Base-by-base conservation (phyloP, 2,797 vertebrate species). In the Acanthurus leucopareius region DNA sequence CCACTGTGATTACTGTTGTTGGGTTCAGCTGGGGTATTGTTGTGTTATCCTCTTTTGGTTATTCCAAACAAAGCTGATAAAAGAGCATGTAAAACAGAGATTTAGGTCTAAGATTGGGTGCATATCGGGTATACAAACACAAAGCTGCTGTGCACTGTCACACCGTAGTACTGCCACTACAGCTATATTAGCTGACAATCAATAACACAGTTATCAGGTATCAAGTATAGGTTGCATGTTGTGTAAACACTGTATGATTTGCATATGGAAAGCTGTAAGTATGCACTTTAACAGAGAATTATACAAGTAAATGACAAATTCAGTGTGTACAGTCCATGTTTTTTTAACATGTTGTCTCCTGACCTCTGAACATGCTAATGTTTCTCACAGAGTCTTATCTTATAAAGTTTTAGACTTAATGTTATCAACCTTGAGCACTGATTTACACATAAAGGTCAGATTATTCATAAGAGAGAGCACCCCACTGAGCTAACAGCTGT, bases 21-120 rank as follows among this genome's bases (percentile, higher is more conserved):
- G 65, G 54, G 64, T 52, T 82, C 47, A 63, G 79, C 65, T 56
- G 83, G 49, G 2, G 59, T 44, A 73, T 42, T 63, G 59, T 76
- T 62, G 60, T 62, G 53, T 87, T 77, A 79, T 85, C 75, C 74
- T 69, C 69, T 74, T 79, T 77, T 49, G 58, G 8, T 76, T 76
- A 38, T 75, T 73, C 45, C 28, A 76, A 76, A 82, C 70, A 42
- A 82, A 77, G 75, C 60, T 32, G 60, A 67, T 75, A 67, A 66
- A 53, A 72, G 59, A 82, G 69, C 63, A 61, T 64, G 68, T 76
- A 68, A 77, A 79, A 70, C 68, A 62, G 59, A 81, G 42, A 63
- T 73, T n/a, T 25, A 4, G 11, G 25, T 20, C 42, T 2, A 42
- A 53, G 66, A 71, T 69, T 57, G 68, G 11, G 61, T 75, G 22